A percentile compares a stretch with the other conserved stretches of the same genome.
Evolutionary conservation across 92 coral and sea anemone genomes (phyloP).

Genomic region (Palythoa heliodiscus): DNA sequence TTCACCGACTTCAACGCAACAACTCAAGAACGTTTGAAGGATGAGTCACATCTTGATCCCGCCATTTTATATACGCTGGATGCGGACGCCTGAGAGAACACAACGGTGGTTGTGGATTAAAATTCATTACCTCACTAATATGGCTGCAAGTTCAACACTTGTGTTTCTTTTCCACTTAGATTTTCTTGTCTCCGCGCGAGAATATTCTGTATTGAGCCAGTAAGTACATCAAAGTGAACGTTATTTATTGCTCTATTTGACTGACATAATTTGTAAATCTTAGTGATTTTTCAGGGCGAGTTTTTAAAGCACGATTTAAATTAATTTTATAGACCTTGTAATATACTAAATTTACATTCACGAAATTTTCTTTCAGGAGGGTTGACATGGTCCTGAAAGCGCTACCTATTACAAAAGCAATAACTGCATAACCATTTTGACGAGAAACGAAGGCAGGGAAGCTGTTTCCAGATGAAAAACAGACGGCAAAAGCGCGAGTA

Average conservation of each 20-base stretch:
- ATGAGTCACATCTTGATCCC: slow-evolving; percentile 44
- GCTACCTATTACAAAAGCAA: not conserved
- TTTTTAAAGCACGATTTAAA: not conserved
- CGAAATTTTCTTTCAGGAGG: slow-evolving; percentile 5
- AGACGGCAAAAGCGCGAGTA: slow-evolving; percentile 16
- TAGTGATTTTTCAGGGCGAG: not conserved
- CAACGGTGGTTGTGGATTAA: slow-evolving; percentile 35
- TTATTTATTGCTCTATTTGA: slow-evolving; percentile 1
- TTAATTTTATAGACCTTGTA: not conserved
- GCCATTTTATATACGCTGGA: slow-evolving; percentile 59
- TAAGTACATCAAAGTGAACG: slow-evolving; percentile 9
- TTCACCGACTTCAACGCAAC: not conserved
- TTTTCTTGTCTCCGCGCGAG: slow-evolving; percentile 38
- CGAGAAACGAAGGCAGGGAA: not conserved
- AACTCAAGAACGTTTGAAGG: slow-evolving; percentile 36
- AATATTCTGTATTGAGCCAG: not conserved
- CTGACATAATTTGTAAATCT: not conserved
- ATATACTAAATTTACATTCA: not conserved
- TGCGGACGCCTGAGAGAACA: slow-evolving; percentile 87
- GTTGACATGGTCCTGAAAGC: not conserved
- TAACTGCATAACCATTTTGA: not conserved
- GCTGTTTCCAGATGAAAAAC: not conserved
- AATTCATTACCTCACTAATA: not conserved
- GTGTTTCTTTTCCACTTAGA: slow-evolving; percentile 71
- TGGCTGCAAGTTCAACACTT: slow-evolving; percentile 52